A percentile compares a stretch with the other conserved stretches of the same genome.
phyloP scores from a whole-genome alignment of 2,888 invertebrate genomes.

The Drosophila leonis region DNA sequence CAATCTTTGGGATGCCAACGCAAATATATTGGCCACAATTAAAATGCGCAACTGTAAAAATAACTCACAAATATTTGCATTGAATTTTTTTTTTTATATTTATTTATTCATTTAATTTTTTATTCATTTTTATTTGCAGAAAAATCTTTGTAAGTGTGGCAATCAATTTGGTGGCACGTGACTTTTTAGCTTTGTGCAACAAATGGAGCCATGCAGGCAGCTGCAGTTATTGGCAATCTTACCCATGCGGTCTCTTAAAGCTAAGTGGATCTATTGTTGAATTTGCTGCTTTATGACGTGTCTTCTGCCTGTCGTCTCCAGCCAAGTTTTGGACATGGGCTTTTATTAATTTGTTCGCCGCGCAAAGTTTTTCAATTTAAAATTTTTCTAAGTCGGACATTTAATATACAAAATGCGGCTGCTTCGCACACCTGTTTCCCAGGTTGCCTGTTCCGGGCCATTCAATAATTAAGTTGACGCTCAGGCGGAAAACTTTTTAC shows the following conservation, averaged over 20 bases:
- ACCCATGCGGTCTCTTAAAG: constrained; percentile 33
- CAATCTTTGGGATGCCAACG: not conserved
- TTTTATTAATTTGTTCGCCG: constrained; percentile 69
- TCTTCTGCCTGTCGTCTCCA: not conserved
- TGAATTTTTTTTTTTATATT: constrained; percentile 1
- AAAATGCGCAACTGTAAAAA: constrained; percentile 41
- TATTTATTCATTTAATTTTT: constrained; percentile 7
- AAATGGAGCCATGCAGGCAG: constrained; percentile 8
- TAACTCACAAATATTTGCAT: constrained; percentile 51
- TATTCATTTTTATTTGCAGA: not conserved
- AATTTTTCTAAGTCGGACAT: constrained; percentile 68
- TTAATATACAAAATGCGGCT: constrained; percentile 70
- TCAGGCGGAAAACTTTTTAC: constrained; percentile 60
- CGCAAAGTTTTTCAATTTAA: constrained; percentile 78
- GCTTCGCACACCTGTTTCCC: constrained; percentile 64
- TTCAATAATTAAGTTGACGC: constrained; percentile 76
- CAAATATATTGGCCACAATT: constrained; percentile 36
- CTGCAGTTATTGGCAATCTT: constrained; percentile 46
- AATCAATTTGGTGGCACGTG: constrained; percentile 57
- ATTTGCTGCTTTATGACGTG: constrained; percentile 38
- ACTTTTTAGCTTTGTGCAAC: constrained; percentile 38
- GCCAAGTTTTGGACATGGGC: constrained; percentile 31
- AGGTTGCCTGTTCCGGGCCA: constrained; percentile 24
- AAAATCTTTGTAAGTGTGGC: too few species aligned
- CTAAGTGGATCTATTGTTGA: constrained; percentile 55